Evolutionary conservation across 2,888 invertebrate genomes (phyloP).

Genomic region (Shargacucullia verbasci): DNA sequence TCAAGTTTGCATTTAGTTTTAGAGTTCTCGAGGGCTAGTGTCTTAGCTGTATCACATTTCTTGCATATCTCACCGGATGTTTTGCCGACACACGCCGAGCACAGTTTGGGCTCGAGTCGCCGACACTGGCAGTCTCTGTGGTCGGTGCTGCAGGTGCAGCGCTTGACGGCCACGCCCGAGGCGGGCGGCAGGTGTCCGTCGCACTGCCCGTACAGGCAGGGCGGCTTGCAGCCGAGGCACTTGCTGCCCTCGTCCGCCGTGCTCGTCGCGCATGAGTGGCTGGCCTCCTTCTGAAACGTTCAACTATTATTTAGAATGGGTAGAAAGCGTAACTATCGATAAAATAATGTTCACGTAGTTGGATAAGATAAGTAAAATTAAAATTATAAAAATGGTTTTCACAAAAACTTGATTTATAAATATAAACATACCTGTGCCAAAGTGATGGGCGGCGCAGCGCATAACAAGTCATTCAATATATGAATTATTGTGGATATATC

Average conservation of each 20-base stretch:
- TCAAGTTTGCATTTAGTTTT: conserved; percentile 96
- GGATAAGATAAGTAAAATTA: conserved; percentile 24
- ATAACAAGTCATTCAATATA: conserved; percentile 97
- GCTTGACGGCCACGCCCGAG: conserved; percentile 41
- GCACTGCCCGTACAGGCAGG: conserved; percentile 80
- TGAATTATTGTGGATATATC: conserved; percentile 98
- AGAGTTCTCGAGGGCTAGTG: conserved; percentile 91
- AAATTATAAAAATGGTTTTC: conserved; percentile 12
- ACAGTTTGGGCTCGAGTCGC: conserved; percentile 63
- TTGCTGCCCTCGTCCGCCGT: conserved; percentile 66
- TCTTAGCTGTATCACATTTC: conserved; percentile 81
- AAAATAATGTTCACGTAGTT: conserved; percentile 15
- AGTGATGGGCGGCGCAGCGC: conserved; percentile 93
- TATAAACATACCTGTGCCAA: conserved; percentile 82
- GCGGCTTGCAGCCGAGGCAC: conserved; percentile 71
- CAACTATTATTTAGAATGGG: conserved; percentile 19
- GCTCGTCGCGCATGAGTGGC: conserved; percentile 71
- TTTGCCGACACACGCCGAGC: conserved; percentile 66
- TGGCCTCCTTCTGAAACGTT: conserved; percentile 80
- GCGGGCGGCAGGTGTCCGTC: conserved; percentile 71
- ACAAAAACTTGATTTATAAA: conserved; percentile 1
- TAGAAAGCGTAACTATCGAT: conserved; percentile 25
- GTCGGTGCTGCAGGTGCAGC: conserved; percentile 57
- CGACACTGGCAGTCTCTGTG: conserved; percentile 66
- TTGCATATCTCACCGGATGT: conserved; percentile 76